phyloP scores from a whole-genome alignment of 2,113 vertebrate species.

The Ophthalmolycus amberensis region DNA sequence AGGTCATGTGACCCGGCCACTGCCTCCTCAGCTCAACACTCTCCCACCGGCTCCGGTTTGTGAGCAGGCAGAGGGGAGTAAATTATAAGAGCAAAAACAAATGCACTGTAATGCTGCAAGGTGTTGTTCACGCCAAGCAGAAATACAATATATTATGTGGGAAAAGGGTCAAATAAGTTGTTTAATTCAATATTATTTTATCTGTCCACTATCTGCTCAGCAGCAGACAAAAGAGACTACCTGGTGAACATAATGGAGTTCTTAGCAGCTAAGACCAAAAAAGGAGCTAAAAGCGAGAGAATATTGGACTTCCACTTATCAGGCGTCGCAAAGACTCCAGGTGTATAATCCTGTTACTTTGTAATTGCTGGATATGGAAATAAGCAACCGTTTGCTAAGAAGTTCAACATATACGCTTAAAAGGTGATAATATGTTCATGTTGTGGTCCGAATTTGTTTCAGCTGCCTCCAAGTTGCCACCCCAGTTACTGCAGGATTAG shows the following conservation, averaged over 20 bases:
- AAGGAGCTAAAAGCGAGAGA: not conserved
- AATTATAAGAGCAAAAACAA: not conserved
- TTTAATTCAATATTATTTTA: not conserved
- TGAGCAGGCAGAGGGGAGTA: not conserved
- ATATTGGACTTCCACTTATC: not conserved
- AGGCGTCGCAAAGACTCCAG: not conserved
- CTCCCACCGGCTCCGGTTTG: slow-evolving; percentile 1
- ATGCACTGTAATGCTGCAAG: not conserved
- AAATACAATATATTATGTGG: not conserved
- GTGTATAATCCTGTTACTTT: not conserved
- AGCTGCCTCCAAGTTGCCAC: not conserved
- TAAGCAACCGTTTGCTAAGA: not conserved
- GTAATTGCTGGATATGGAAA: not conserved
- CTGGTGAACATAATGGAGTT: not conserved
- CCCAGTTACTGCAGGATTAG: not conserved
- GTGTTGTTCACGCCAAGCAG: not conserved
- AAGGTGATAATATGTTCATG: not conserved
- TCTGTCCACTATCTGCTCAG: too few species aligned
- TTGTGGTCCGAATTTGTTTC: not conserved
- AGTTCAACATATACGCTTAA: not conserved
- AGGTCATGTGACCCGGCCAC: slow-evolving; percentile 22
- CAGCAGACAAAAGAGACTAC: not conserved
- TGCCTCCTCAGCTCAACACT: slow-evolving; percentile 24
- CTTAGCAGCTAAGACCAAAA: not conserved
- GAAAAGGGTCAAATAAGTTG: not conserved